These are phyloP conservation scores for Clostera curtula DNA, from an alignment of 2,888 invertebrate genomes.

Conservation along the genomic window DNA sequence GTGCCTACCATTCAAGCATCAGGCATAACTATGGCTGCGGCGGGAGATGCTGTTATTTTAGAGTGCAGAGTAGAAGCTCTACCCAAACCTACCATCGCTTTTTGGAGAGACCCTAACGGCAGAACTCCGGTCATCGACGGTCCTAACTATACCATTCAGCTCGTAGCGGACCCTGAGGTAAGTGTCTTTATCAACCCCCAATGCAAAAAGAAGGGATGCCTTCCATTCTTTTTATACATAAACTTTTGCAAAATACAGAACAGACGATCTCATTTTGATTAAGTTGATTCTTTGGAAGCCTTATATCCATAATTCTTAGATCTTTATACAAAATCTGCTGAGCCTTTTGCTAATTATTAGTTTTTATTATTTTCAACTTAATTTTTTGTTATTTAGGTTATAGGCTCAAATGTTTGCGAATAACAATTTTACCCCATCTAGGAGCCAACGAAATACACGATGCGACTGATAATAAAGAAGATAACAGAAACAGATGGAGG, in stretches of 20 bases:
- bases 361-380: too few species aligned
- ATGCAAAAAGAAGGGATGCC: too few species aligned
- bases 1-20: conserved; percentile 85
- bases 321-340: too few species aligned
- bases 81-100: conserved; percentile 86
- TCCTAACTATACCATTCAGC: conserved; percentile 81
- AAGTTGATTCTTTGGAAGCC: too few species aligned
- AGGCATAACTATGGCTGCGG: conserved; percentile 84
- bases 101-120: conserved; percentile 86
- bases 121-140: conserved; percentile 85
- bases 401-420: too few species aligned
- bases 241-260: too few species aligned
- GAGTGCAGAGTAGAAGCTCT: conserved; percentile 86
- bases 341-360: too few species aligned
- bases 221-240: too few species aligned
- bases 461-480: conserved; percentile 84
- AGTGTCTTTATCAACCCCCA: too few species aligned
- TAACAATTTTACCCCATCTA: conserved; percentile 23
- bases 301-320: too few species aligned
- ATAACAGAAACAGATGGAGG: conserved; percentile 82
- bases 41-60: conserved; percentile 84
- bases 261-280: too few species aligned
- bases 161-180: conserved; percentile 76
- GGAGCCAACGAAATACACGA: conserved; percentile 81
- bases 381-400: too few species aligned